A percentile compares a stretch with the other conserved stretches of the same genome.
These are phyloP conservation scores for Epinotia ramella DNA, from an alignment of 2,888 invertebrate species.

Conservation along the genomic window DNA sequence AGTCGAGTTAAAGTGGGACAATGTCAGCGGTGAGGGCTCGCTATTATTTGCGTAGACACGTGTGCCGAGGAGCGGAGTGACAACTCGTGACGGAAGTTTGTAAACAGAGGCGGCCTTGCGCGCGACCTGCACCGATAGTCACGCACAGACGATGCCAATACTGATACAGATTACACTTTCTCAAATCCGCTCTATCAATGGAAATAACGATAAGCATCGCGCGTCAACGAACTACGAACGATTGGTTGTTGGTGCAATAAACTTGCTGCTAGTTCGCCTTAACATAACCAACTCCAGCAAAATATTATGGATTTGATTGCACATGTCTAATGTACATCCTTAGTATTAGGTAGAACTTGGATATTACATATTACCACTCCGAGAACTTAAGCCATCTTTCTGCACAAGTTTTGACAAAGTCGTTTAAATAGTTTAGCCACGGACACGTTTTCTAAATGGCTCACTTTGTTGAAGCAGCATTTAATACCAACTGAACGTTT, in stretches of 20 bases:
- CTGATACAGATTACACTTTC: constrained; percentile 63
- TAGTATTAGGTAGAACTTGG: background rate
- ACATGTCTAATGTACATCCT: background rate
- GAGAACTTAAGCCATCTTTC: constrained; percentile 10
- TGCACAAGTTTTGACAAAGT: background rate
- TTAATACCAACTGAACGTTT: background rate
- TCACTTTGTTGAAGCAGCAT: background rate
- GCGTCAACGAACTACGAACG: constrained; percentile 57
- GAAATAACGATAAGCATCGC: constrained; percentile 67
- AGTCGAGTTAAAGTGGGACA: constrained; percentile 72
- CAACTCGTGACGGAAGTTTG: constrained; percentile 82
- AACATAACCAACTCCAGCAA: background rate
- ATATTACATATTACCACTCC: background rate
- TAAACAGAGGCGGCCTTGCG: constrained; percentile 82
- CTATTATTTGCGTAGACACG: constrained; percentile 83
- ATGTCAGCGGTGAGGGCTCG: constrained; percentile 81
- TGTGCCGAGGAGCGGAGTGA: constrained; percentile 70
- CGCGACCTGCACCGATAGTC: constrained; percentile 60
- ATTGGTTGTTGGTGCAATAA: constrained; percentile 26
- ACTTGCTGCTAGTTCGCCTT: constrained; percentile 10
- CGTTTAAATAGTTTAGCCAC: constrained; percentile 11
- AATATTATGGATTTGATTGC: background rate
- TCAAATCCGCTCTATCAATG: constrained; percentile 69
- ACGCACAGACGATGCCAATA: constrained; percentile 70
- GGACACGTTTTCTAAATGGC: constrained; percentile 6